Percentiles rank a stretch among this genome's conserved stretches.
These are phyloP conservation scores for Parnassius apollo DNA, from an alignment of 2,888 invertebrate genomes.

Conservation along the genomic window DNA sequence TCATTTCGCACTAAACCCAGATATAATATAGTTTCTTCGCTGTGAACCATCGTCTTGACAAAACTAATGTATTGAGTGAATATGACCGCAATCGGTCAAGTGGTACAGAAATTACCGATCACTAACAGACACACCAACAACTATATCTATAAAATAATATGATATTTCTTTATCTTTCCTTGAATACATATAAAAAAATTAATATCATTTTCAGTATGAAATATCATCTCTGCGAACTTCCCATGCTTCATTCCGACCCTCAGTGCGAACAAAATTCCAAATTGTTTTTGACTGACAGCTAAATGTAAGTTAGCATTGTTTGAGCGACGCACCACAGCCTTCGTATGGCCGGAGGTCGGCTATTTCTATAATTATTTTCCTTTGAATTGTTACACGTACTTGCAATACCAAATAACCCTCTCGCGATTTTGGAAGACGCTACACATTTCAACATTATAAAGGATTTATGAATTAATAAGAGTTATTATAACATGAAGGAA, in stretches of 20 bases:
- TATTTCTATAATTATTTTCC: slow-evolving; percentile 75
- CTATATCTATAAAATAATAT: no score
- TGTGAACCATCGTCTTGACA: no score
- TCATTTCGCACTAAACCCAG: no score
- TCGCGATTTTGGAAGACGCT: neutral
- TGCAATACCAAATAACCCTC: slow-evolving; percentile 30
- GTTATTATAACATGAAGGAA: no score
- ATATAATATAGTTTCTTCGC: no score
- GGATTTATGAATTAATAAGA: neutral
- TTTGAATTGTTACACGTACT: slow-evolving; percentile 27
- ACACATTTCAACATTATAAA: neutral
- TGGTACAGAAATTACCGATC: no score
- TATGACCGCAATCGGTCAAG: no score
- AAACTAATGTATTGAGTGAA: no score
- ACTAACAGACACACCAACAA: no score
- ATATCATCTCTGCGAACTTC: slow-evolving; percentile 52
- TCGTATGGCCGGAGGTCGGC: slow-evolving; percentile 53
- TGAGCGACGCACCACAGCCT: slow-evolving; percentile 72
- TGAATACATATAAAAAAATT: no score
- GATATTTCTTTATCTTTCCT: no score
- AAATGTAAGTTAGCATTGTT: slow-evolving; percentile 81
- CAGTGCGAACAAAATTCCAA: slow-evolving; percentile 78
- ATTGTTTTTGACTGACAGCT: slow-evolving; percentile 82
- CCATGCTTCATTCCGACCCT: slow-evolving; percentile 63
- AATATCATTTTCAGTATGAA: no score